Evolutionary conservation across 2,113 vertebrate genomes (phyloP).

Genomic region (Microtus oregoni): DNA sequence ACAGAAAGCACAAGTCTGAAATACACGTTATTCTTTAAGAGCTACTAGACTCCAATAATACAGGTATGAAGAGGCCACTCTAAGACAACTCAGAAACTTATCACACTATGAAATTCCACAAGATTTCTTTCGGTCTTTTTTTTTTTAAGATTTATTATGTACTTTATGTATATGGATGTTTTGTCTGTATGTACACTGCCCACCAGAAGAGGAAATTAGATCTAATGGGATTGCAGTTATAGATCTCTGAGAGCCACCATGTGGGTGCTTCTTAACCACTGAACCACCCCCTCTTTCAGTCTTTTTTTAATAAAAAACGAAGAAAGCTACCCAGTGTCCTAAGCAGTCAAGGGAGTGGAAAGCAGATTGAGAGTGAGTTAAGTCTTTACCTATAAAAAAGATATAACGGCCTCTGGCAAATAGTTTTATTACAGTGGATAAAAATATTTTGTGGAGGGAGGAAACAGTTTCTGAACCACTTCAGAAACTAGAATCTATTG

Average conservation of each 20-base stretch:
- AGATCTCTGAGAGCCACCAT: too few species aligned
- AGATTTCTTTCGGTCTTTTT: not conserved
- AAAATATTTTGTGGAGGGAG: conserved; percentile 14
- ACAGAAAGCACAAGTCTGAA: not conserved
- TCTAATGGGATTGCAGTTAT: not conserved
- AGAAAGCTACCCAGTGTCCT: conserved; percentile 32
- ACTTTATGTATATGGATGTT: not conserved
- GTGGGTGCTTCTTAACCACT: not conserved
- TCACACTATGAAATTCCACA: not conserved
- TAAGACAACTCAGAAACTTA: not conserved
- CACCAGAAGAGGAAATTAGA: not conserved
- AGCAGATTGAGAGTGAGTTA: too few species aligned
- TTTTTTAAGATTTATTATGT: not conserved
- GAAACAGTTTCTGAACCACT: conserved; percentile 33
- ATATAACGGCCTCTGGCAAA: not conserved
- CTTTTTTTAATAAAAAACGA: conserved; percentile 30
- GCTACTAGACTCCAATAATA: not conserved
- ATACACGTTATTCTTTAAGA: not conserved
- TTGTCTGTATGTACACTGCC: not conserved
- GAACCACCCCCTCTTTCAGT: not conserved
- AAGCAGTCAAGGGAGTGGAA: not conserved
- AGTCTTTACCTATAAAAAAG: conserved; percentile 8
- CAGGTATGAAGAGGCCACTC: not conserved
- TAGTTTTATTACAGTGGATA: conserved; percentile 55
- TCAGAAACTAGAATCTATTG: not conserved